Percentiles rank a stretch among this genome's conserved stretches.
phyloP scores from a whole-genome alignment of 2,113 vertebrate species.

The Himantopus leucocephalus region DNA sequence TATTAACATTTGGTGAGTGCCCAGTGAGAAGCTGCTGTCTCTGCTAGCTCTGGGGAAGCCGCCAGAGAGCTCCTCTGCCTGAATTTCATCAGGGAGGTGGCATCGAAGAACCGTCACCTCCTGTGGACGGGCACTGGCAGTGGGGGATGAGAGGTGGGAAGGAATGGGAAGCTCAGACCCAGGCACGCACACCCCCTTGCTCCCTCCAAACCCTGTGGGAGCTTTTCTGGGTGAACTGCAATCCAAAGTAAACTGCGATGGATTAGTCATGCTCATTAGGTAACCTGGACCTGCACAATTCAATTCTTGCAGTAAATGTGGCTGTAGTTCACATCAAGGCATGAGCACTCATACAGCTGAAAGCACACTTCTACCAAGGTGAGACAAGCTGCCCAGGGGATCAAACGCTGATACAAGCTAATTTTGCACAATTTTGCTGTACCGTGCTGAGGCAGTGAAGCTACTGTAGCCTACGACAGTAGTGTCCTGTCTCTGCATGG shows the following conservation, averaged over 20 bases:
- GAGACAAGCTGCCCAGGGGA: background rate
- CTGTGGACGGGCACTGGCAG: fast-evolving
- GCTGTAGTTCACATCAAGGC: background rate
- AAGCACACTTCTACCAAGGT: background rate
- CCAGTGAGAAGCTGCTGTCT: background rate
- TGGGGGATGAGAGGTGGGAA: background rate
- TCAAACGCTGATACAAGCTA: background rate
- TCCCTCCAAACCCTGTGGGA: background rate
- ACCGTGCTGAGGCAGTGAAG: background rate
- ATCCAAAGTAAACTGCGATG: background rate
- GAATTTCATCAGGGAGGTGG: fast-evolving
- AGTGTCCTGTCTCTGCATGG: background rate
- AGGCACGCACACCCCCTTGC: fast-evolving
- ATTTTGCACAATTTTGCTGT: background rate
- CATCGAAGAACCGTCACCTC: background rate
- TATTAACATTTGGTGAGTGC: background rate
- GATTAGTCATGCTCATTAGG: background rate
- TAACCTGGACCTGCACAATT: background rate
- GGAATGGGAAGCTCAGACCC: background rate
- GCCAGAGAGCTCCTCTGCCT: background rate
- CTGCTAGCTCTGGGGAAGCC: background rate
- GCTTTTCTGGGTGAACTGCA: fast-evolving
- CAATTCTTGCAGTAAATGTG: background rate
- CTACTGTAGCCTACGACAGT: fast-evolving
- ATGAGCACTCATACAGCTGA: background rate